phyloP scores from a whole-genome alignment of 1,140 invertebrate species.

The Drosophila cardini region DNA sequence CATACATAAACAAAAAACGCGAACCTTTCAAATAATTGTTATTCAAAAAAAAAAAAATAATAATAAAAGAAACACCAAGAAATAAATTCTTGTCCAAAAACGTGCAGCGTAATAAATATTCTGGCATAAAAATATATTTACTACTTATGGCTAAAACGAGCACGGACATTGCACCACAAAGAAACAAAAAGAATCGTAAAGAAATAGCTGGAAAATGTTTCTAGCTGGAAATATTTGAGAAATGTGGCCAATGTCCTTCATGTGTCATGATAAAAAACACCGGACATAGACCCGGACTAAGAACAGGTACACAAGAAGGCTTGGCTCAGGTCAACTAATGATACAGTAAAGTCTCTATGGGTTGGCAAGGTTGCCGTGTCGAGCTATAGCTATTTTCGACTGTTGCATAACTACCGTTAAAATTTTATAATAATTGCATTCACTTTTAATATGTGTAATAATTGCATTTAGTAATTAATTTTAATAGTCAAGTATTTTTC shows the following conservation, averaged over 20 bases:
- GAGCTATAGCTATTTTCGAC: background rate
- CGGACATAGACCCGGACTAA: background rate
- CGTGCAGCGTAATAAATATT: conserved; percentile 52
- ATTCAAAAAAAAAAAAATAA: conserved; percentile 33
- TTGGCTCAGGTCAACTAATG: background rate
- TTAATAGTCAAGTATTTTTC: background rate
- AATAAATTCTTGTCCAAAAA: conserved; percentile 32
- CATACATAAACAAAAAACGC: conserved; percentile 34
- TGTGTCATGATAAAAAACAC: conserved; percentile 25
- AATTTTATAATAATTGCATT: background rate
- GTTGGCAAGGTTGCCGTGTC: background rate
- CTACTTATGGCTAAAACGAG: conserved; percentile 42
- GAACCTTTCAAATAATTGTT: conserved; percentile 53
- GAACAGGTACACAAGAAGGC: conserved; percentile 14
- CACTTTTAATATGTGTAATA: no score
- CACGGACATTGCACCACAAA: conserved; percentile 25
- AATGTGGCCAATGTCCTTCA: conserved; percentile 35
- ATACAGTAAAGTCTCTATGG: conserved; percentile 13
- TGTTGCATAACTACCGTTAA: background rate
- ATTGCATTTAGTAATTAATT: no score
- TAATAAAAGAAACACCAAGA: conserved; percentile 7
- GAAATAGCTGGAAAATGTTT: conserved; percentile 19
- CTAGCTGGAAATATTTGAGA: conserved; percentile 39
- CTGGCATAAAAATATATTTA: conserved; percentile 43
- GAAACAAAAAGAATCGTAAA: conserved; percentile 15